A percentile compares a stretch with the other conserved stretches of the same genome.
Evolutionary conservation across 1,140 invertebrate species (phyloP).

Genomic region (Thalassaphorura encarpata): DNA sequence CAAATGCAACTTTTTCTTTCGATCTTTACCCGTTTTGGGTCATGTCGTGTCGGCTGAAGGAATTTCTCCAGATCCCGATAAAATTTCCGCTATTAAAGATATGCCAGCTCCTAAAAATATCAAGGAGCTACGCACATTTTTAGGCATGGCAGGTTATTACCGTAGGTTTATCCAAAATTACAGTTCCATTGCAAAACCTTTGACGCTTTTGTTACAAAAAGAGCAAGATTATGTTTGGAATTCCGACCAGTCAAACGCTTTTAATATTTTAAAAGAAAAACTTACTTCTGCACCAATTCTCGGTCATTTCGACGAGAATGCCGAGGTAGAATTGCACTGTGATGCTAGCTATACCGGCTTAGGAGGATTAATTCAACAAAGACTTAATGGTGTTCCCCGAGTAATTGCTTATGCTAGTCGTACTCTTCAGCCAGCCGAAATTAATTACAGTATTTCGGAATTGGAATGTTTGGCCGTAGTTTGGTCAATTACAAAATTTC

Average conservation of each 20-base stretch:
- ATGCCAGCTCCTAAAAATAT: slow-evolving; percentile 14
- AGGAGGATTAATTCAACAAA: slow-evolving; percentile 27
- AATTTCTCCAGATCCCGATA: too few relatives aligned
- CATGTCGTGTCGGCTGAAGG: too few relatives aligned
- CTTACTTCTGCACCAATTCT: slow-evolving; percentile 14
- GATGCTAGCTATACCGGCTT: slow-evolving; percentile 10
- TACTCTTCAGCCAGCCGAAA: slow-evolving; percentile 30
- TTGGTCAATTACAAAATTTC: slow-evolving; percentile 29
- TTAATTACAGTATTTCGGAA: slow-evolving; percentile 31
- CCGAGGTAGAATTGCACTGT: slow-evolving; percentile 15
- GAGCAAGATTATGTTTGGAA: slow-evolving; percentile 12
- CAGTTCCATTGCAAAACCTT: slow-evolving; percentile 12
- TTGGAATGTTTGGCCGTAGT: slow-evolving; percentile 31
- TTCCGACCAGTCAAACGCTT: not conserved
- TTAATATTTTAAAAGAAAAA: slow-evolving; percentile 32
- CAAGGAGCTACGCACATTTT: slow-evolving; percentile 18
- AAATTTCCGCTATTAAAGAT: slow-evolving; percentile 11
- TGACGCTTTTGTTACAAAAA: slow-evolving; percentile 22
- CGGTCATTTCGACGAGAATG: slow-evolving; percentile 29
- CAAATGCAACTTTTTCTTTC: too few relatives aligned
- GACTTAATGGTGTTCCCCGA: slow-evolving; percentile 10
- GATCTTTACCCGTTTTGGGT: too few relatives aligned
- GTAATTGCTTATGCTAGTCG: slow-evolving; percentile 34
- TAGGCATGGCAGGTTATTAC: slow-evolving; percentile 22
- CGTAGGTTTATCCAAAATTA: slow-evolving; percentile 17